Evolutionary conservation across 2,888 invertebrate genomes (phyloP).

Genomic region (Bombyx huttoni): DNA sequence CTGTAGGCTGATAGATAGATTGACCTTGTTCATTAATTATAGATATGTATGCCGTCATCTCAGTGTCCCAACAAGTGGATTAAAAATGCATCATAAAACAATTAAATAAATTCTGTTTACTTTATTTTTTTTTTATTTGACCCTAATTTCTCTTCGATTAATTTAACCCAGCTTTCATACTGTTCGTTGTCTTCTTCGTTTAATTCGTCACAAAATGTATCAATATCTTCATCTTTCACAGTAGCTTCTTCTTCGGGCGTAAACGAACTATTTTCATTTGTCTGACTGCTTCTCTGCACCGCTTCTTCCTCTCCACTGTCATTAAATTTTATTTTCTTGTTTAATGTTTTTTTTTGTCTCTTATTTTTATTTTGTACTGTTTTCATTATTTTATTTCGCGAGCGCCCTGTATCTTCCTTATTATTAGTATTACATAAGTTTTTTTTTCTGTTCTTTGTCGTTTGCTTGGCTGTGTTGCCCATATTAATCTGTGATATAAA

Average conservation of each 20-base stretch:
- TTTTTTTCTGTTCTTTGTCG: neutral
- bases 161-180: constrained; percentile 54
- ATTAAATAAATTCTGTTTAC: constrained; percentile 4
- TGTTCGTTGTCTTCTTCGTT: constrained; percentile 50
- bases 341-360: constrained; percentile 5
- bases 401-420: constrained; percentile 6
- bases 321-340: constrained; percentile 22
- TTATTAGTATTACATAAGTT: constrained; percentile 1
- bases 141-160: constrained; percentile 49
- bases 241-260: constrained; percentile 34
- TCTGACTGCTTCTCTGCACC: neutral
- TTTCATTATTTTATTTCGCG: constrained; percentile 1
- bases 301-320: constrained; percentile 16
- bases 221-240: constrained; percentile 56
- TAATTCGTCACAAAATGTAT: constrained; percentile 54
- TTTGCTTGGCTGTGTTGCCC: neutral
- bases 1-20: too few species aligned
- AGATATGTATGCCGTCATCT: too few species aligned
- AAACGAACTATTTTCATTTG: constrained; percentile 9
- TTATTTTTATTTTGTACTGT: constrained; percentile 7
- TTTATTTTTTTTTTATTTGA: constrained; percentile 30
- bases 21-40: too few species aligned
- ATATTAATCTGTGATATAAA: neutral
- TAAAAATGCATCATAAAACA: too few species aligned
- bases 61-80: too few species aligned